phyloP scores from a whole-genome alignment of 2,113 vertebrate genomes.

The Burhinus oedicnemus region DNA sequence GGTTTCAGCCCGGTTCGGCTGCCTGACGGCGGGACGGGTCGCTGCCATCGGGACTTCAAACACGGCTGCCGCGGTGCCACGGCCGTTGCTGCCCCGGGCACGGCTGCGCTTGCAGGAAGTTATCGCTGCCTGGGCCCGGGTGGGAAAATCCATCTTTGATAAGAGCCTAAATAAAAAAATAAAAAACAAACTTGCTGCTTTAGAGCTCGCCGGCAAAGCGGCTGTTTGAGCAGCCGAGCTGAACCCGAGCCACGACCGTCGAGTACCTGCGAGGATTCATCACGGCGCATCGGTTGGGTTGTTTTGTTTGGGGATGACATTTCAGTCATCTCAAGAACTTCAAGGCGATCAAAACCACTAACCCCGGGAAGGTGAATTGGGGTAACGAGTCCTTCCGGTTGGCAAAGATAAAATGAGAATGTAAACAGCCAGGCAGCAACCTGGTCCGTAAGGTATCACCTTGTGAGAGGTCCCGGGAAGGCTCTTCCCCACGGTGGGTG shows the following conservation, averaged over 20 bases:
- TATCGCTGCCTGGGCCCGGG: not conserved
- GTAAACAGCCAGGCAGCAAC: not conserved
- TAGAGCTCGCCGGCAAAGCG: not conserved
- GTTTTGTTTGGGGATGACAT: not conserved
- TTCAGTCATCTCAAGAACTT: not conserved
- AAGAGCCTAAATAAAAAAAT: slow-evolving; percentile 22
- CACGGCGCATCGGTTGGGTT: rapidly evolving
- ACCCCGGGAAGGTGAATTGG: not conserved
- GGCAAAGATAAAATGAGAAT: not conserved
- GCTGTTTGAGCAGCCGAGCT: not conserved
- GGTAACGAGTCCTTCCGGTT: not conserved
- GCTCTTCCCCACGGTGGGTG: not conserved
- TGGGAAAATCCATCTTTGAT: slow-evolving; percentile 21
- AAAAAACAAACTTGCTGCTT: not conserved
- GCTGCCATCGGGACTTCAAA: slow-evolving; percentile 12
- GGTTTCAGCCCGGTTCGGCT: not conserved
- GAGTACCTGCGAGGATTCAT: not conserved
- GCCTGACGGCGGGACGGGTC: rapidly evolving
- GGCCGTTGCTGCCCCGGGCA: slow-evolving; percentile 46
- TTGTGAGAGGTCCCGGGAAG: not conserved
- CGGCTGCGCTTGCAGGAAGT: slow-evolving; percentile 1
- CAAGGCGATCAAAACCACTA: not conserved
- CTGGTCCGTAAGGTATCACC: not conserved
- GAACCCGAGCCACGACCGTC: not conserved
- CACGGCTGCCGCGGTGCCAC: rapidly evolving